Base-by-base conservation (phyloP, 2,113 vertebrate species). In the Ginglymostoma cirratum region DNA sequence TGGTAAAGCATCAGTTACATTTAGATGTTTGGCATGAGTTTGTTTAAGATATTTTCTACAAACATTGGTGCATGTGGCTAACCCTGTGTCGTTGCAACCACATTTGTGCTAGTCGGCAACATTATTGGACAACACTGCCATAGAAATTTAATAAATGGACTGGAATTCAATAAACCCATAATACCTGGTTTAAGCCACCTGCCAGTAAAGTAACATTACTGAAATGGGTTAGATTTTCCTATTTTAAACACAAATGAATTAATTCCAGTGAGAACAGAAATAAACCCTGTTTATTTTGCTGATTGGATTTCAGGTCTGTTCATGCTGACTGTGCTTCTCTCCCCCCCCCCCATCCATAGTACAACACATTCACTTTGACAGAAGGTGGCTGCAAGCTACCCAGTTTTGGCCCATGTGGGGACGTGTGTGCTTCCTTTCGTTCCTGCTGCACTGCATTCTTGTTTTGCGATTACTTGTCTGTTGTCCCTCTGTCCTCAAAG, bases 401-500 rank as follows among this genome's bases (percentile, higher is more conserved):
- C 92, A 67, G 48, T 96, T 67, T 52, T 85, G 89, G 42, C 55
- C 55, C 89, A 52, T 52, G 7, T 78, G n/a, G n/a, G 96, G 96
- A 95, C 97, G 97, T 97, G 96, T 96, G 96, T 89, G 96, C 96
- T 96, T 96, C 87, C 96, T 38, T 96, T 95, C 96, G 96, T 96
- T 96, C 96, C 78, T 96, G 96, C 96, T 96, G 95, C 96, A 97
- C 97, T 98, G 97, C 97, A 96, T 98, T 98, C 97, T 98, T 98
- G 97, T 98, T 98, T 98, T 97, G 97, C 97, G 96, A 98, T 98
- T 97, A 98, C 98, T 97, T 98, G 97, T 98, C 97, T 98, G 97
- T 98, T 98, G 98, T 98, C 98, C 98, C 97, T 98, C 97, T 98
- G 96, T 98, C 97, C 98, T 98, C 98, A 97, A 98, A 98, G 97